Evolutionary conservation across 1,140 invertebrate species (phyloP).

Genomic region (Cepaea nemoralis): DNA sequence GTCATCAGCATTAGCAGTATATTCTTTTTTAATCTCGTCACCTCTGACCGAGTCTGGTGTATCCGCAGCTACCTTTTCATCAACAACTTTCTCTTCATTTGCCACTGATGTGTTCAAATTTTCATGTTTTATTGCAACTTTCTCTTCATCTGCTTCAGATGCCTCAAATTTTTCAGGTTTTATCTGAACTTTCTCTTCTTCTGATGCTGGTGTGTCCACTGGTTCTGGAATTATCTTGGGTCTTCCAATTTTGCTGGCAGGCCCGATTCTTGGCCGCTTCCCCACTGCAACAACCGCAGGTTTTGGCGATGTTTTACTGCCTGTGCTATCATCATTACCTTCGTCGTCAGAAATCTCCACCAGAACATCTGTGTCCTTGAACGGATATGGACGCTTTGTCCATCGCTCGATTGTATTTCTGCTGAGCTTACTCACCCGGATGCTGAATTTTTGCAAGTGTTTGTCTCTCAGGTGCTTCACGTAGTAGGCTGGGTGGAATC

Average conservation of each 20-base stretch:
- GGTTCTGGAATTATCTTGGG: not conserved
- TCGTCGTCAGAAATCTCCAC: slow-evolving; percentile 43
- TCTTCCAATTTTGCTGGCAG: slow-evolving; percentile 25
- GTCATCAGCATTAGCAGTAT: not conserved
- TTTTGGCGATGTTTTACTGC: not conserved
- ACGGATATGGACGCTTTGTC: slow-evolving; percentile 33
- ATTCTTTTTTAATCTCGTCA: not conserved
- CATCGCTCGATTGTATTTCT: slow-evolving; percentile 17
- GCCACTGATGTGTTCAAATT: not conserved
- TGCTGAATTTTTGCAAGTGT: slow-evolving; percentile 58
- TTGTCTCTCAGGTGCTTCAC: slow-evolving; percentile 59
- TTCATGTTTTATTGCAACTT: slow-evolving; percentile 35
- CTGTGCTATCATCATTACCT: not conserved
- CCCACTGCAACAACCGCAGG: not conserved
- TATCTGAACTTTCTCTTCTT: slow-evolving; percentile 37
- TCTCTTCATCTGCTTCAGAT: slow-evolving; percentile 32
- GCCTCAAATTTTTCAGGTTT: slow-evolving; percentile 41
- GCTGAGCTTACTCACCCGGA: slow-evolving; percentile 41
- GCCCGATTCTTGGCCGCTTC: slow-evolving; percentile 26
- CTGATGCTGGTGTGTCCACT: slow-evolving; percentile 6
- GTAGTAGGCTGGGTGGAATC: slow-evolving; percentile 59
- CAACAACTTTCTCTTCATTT: not conserved
- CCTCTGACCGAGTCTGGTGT: not conserved
- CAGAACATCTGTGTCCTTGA: slow-evolving; percentile 18
- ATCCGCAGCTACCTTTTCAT: not conserved